Percentiles rank a stretch among this genome's conserved stretches.
These are phyloP conservation scores for Callithrix jacchus DNA, from an alignment of 2,113 vertebrate genomes.

Conservation along the genomic window DNA sequence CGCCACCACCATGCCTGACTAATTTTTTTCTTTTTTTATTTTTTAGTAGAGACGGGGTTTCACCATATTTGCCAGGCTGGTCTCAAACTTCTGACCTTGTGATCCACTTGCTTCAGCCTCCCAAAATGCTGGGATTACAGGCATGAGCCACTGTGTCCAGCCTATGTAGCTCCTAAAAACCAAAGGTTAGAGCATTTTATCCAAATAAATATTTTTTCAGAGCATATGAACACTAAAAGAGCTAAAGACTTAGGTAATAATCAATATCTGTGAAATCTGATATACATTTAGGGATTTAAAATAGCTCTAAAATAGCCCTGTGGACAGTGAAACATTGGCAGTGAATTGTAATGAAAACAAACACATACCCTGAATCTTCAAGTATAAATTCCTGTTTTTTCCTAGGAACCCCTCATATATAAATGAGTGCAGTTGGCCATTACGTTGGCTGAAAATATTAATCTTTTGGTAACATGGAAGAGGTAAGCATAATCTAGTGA, in stretches of 20 bases:
- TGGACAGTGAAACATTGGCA: neutral
- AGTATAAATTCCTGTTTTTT: neutral
- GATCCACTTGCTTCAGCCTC: too few species aligned
- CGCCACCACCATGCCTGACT: too few species aligned
- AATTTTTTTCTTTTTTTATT: too few species aligned
- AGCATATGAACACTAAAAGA: neutral
- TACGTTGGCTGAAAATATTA: neutral
- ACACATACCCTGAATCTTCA: neutral
- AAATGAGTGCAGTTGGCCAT: neutral
- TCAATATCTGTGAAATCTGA: neutral
- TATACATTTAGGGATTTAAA: neutral
- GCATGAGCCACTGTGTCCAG: too few species aligned
- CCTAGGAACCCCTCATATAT: neutral
- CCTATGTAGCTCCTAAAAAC: neutral
- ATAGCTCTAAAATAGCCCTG: neutral
- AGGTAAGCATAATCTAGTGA: neutral
- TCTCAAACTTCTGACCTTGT: too few species aligned
- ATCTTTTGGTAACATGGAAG: neutral
- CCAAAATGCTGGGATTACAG: too few species aligned
- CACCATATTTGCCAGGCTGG: too few species aligned
- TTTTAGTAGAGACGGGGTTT: too few species aligned
- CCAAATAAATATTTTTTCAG: conserved; percentile 14
- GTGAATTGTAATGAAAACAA: conserved; percentile 7
- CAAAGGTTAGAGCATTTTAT: neutral
- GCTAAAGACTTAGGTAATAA: neutral